Percentiles rank a stretch among this genome's conserved stretches.
Evolutionary conservation across 2,888 invertebrate species (phyloP).

Genomic region (Ormyrus nitidulus): DNA sequence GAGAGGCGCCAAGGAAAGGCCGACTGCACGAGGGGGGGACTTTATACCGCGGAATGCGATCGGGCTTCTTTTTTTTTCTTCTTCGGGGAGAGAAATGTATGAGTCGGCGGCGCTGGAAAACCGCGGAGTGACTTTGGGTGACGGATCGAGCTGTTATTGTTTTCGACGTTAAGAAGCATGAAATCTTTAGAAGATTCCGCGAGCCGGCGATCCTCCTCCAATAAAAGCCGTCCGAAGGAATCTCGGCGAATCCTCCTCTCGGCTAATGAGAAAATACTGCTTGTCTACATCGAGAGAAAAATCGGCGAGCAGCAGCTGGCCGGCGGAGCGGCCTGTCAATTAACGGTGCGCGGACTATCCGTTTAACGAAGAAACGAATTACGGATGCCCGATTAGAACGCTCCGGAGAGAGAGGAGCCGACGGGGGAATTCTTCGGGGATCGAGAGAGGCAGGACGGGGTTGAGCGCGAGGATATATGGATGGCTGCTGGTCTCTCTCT

Average conservation of each 20-base stretch:
- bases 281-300: background rate
- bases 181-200: too few species aligned
- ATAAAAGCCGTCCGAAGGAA: background rate
- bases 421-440: too few species aligned
- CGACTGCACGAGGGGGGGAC: too few species aligned
- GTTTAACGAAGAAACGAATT: conserved; percentile 13
- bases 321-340: background rate
- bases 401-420: background rate
- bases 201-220: background rate
- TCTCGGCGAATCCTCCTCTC: background rate
- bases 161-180: too few species aligned
- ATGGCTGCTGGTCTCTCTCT: too few species aligned
- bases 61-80: background rate
- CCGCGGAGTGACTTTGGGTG: too few species aligned
- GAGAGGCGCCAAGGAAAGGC: conserved; percentile 5
- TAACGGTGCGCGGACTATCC: background rate
- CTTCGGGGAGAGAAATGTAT: background rate
- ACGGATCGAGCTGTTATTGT: too few species aligned
- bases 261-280: background rate
- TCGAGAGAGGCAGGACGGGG: too few species aligned
- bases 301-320: background rate
- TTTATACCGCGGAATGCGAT: too few species aligned
- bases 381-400: conserved; percentile 1
- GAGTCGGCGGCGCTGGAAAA: background rate
- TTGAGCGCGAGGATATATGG: too few species aligned